Base-by-base conservation (phyloP, 92 coral and sea anemone genomes). In the Parazoanthus atlanticus region DNA sequence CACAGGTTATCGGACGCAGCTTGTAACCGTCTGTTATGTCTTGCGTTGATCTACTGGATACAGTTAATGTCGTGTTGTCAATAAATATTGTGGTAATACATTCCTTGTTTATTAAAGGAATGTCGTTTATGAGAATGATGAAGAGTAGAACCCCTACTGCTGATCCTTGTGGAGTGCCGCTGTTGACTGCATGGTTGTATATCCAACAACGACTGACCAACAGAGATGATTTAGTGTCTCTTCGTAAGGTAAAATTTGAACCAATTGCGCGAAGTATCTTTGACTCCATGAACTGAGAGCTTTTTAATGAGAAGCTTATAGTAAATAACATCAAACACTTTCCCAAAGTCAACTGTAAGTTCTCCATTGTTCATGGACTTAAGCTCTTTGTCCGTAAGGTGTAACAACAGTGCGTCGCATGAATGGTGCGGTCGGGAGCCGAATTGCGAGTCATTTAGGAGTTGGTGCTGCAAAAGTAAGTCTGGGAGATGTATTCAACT, bases 341-440 rank as follows among this genome's bases (percentile, higher is more conserved):
- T 65, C 25, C 41, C 32, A 31, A 89, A 89, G 29, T 89, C 88
- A 26, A 85, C 67, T 25, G 71, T 85, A 29, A 85, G 79, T 23
- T 85, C 23, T 19, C 81, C 70, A 21, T 86, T 86, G 74, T 86
- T 84, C 67, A 86, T 86, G 66, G 74, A 6, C 36, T 74, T 86
- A 28, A 86, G 82, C 74, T 34, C 19, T 49, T 13, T 47, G n/a
- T 86, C 83, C 79, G 89, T 86, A 25, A 86, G 58, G 2, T 74
- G 43, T 17, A 86, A 34, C 67, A 86, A 30, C 25, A 86, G 89
- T 74, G 84, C 74, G 38, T 86, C 75, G 31, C 84, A 76, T 13
- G 82, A 86, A 86, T 26, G 89, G 70, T 75, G 64, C 36, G 84
- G 89, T 46, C 84, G 89, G 31, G 89, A 54, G 49, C 83, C 89